These are phyloP conservation scores for Rhagoletis zephyria DNA, from an alignment of 1,140 invertebrate genomes.

Conservation along the genomic window DNA sequence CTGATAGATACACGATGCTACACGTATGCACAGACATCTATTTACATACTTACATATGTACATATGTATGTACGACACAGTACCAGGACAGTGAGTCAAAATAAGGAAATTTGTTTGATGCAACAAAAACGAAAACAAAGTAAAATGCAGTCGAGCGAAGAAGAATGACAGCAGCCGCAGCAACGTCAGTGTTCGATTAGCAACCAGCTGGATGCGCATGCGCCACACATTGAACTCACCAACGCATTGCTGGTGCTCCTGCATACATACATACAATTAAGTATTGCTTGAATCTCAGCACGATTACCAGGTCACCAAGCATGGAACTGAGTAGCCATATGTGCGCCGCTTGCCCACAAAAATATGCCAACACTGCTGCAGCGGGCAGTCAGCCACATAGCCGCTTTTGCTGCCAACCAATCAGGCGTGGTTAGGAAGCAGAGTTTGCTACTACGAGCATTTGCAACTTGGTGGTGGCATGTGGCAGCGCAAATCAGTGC, in stretches of 20 bases:
- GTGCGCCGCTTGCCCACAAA: not conserved
- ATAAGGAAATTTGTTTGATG: not conserved
- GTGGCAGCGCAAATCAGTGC: constrained; percentile 37
- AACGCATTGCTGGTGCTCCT: constrained; percentile 24
- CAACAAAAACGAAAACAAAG: constrained; percentile 45
- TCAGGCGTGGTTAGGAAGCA: not conserved
- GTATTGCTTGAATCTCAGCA: constrained; percentile 3
- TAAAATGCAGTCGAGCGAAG: constrained; percentile 53
- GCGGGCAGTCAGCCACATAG: not conserved
- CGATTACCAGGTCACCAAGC: constrained; percentile 55
- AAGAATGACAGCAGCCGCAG: constrained; percentile 48
- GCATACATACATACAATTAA: constrained; percentile 23
- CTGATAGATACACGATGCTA: constrained; percentile 56
- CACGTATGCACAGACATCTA: not conserved
- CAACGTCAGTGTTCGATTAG: not conserved
- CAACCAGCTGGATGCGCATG: constrained; percentile 46
- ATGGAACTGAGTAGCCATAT: constrained; percentile 18
- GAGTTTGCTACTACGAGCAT: no score
- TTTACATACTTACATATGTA: not conserved
- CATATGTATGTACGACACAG: not conserved
- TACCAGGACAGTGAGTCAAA: not conserved
- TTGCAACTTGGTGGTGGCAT: constrained; percentile 13
- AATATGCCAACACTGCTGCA: not conserved
- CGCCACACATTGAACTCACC: constrained; percentile 25
- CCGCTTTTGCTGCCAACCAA: not conserved